Evolutionary conservation across 37 sponge, comb jelly and placozoan genomes (phyloP).

Genomic region (Bolinopsis microptera): DNA sequence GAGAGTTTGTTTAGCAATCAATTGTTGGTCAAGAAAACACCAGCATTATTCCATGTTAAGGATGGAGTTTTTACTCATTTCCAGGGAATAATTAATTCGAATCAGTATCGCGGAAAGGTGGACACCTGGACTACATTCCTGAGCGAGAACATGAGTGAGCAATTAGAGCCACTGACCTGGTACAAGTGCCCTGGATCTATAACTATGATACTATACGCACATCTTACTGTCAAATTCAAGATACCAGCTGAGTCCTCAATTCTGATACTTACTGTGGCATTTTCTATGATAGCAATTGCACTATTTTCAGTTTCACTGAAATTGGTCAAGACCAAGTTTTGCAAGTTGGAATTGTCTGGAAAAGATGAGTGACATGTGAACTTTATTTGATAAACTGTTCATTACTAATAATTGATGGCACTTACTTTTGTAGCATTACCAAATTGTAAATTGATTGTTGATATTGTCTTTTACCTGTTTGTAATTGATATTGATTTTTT

Average conservation of each 20-base stretch:
- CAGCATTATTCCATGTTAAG: conserved; percentile 41
- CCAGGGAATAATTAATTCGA: not conserved
- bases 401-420: too few species aligned
- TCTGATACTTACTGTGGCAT: not conserved
- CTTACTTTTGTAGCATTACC: too few species aligned
- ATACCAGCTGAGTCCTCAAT: not conserved
- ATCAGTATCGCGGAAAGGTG: not conserved
- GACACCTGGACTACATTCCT: conserved; percentile 33
- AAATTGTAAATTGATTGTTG: too few species aligned
- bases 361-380: too few species aligned
- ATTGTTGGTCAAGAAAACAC: conserved; percentile 6
- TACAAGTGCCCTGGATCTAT: conserved; percentile 2
- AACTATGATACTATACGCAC: not conserved
- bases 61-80: conserved; percentile 35
- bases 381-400: too few species aligned
- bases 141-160: not conserved
- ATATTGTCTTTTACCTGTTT: too few species aligned
- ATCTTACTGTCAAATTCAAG: not conserved
- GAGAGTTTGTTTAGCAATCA: not conserved
- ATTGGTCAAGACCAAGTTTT: not conserved
- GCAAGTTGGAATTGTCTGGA: too few species aligned
- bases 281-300: not conserved
- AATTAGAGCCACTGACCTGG: conserved; percentile 28
- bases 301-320: not conserved
- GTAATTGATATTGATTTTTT: too few species aligned